These are phyloP conservation scores for Garra rufa DNA, from an alignment of 2,113 vertebrate genomes.

Conservation along the genomic window DNA sequence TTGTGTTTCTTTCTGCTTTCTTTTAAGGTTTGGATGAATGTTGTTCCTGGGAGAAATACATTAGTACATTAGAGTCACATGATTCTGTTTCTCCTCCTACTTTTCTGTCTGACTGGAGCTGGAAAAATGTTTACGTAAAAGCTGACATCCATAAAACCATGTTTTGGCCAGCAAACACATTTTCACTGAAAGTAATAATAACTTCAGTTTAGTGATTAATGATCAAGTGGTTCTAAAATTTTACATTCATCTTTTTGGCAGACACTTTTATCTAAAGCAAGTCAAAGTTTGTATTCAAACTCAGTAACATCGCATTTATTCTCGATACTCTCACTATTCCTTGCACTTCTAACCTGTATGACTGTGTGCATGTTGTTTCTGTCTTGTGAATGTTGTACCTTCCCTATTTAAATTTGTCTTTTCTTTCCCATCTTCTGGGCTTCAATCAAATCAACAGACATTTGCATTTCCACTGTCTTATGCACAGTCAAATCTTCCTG, in stretches of 20 bases:
- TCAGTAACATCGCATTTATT: no score
- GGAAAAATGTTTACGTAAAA: neutral
- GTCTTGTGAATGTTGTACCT: neutral
- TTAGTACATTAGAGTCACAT: neutral
- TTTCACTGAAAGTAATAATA: no score
- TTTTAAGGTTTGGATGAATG: neutral
- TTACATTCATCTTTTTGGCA: neutral
- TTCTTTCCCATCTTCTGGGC: neutral
- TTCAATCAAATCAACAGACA: neutral
- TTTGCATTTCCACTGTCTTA: neutral
- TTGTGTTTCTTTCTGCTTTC: neutral
- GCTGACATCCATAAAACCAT: no score
- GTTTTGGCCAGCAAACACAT: no score
- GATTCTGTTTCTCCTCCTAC: constrained; percentile 30
- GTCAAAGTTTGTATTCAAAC: neutral
- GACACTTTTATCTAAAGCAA: neutral
- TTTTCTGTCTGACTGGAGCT: neutral
- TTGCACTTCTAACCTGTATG: no score
- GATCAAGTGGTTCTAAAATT: no score
- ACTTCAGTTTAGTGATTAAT: no score
- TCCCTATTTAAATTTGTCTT: neutral
- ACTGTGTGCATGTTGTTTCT: neutral
- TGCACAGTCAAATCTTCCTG: no score
- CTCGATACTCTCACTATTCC: no score
- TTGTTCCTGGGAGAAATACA: neutral